These are phyloP conservation scores for Dinomys branickii DNA, from an alignment of 2,113 vertebrate species.

Conservation along the genomic window DNA sequence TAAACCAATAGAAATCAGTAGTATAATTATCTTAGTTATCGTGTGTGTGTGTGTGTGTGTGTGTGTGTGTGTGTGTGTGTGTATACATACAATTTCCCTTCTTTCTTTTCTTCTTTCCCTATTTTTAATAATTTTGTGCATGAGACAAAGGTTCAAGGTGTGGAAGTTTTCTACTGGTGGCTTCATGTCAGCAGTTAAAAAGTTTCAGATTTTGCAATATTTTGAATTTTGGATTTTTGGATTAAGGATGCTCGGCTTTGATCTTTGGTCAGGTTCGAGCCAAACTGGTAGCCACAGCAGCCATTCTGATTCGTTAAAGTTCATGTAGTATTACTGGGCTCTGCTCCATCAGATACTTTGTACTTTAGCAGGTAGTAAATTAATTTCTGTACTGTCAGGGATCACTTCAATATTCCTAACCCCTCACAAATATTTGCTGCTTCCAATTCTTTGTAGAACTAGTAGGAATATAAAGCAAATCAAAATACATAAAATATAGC, in stretches of 20 bases:
- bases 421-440: not conserved
- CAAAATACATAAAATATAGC: not conserved
- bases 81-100: no score
- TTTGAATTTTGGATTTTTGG: not conserved
- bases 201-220: not conserved
- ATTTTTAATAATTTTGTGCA: not conserved
- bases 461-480: not conserved
- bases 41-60: no score
- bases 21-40: no score
- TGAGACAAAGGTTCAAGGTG: not conserved
- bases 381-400: conserved; percentile 18
- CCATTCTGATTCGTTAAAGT: not conserved
- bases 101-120: no score
- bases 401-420: not conserved
- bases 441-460: conserved; percentile 9
- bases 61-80: no score
- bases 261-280: not conserved
- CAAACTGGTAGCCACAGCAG: not conserved
- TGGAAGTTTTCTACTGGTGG: not conserved
- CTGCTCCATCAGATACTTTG: not conserved
- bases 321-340: not conserved
- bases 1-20: no score
- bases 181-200: not conserved
- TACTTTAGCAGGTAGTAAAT: not conserved
- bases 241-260: not conserved